These are phyloP conservation scores for Eurytoma californica DNA, from an alignment of 2,888 invertebrate genomes.

Conservation along the genomic window DNA sequence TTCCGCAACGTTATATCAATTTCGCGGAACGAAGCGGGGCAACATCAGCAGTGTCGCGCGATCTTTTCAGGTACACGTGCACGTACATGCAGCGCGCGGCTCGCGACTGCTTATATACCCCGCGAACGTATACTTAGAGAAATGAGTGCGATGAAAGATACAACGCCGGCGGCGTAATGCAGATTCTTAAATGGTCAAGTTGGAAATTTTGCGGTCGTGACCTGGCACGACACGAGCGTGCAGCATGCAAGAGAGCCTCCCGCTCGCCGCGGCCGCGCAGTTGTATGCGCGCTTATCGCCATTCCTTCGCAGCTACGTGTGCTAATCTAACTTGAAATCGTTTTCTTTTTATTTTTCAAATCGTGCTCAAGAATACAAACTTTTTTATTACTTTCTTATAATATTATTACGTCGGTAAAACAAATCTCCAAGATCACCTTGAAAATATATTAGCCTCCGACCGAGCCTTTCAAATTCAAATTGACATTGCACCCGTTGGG, in stretches of 20 bases:
- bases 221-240: constrained; percentile 18
- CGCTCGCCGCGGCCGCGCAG: too few relatives aligned
- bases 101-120: background rate
- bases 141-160: constrained; percentile 8
- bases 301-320: too few relatives aligned
- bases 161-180: background rate
- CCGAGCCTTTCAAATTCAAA: background rate
- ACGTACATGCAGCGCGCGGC: too few relatives aligned
- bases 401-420: background rate
- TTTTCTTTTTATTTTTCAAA: too few relatives aligned
- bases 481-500: background rate
- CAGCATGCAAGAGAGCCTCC: background rate
- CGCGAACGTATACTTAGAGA: constrained; percentile 1
- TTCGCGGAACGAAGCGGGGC: too few relatives aligned
- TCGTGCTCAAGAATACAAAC: too few relatives aligned
- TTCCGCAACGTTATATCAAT: too few relatives aligned
- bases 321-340: too few relatives aligned
- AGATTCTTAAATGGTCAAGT: constrained; percentile 21
- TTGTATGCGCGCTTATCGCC: too few relatives aligned
- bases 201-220: constrained; percentile 24
- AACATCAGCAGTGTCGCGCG: too few relatives aligned
- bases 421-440: background rate
- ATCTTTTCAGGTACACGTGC: too few relatives aligned
- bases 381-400: too few relatives aligned
- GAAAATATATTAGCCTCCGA: background rate